phyloP scores from a whole-genome alignment of 1,140 invertebrate genomes.

The Gyrodactylus bullatarudis region DNA sequence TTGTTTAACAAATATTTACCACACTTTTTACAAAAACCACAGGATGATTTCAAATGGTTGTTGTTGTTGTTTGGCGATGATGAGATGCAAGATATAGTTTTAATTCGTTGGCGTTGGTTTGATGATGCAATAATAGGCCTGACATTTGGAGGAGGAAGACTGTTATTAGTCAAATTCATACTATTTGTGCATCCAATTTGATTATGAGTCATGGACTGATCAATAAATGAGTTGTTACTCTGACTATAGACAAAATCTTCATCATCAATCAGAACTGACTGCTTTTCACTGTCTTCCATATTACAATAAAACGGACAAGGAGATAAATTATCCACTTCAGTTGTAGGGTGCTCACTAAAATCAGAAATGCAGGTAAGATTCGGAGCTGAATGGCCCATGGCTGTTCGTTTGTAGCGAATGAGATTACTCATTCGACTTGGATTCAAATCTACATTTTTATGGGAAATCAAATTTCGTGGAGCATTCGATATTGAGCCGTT shows the following conservation, averaged over 20 bases:
- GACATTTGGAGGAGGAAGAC: too few species aligned
- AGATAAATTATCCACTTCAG: neutral
- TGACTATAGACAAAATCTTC: too few species aligned
- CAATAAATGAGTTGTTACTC: too few species aligned
- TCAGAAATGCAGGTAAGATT: neutral
- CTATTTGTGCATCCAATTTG: too few species aligned
- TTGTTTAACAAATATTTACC: neutral
- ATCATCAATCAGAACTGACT: neutral
- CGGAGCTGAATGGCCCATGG: neutral
- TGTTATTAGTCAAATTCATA: too few species aligned
- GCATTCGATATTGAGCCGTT: too few species aligned
- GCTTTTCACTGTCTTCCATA: neutral
- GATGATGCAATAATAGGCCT: too few species aligned
- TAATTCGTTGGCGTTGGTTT: neutral
- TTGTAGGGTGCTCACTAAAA: neutral
- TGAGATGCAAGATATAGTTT: neutral
- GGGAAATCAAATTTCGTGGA: too few species aligned
- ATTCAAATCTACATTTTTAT: neutral
- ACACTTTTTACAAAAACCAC: neutral
- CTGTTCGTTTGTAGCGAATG: neutral
- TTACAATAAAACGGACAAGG: neutral
- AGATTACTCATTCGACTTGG: neutral
- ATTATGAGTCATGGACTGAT: neutral
- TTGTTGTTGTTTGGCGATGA: neutral
- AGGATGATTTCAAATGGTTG: too few species aligned